Conservation (phyloP, 2,797 vertebrate genomes). For the Galago senegalensis region DNA sequence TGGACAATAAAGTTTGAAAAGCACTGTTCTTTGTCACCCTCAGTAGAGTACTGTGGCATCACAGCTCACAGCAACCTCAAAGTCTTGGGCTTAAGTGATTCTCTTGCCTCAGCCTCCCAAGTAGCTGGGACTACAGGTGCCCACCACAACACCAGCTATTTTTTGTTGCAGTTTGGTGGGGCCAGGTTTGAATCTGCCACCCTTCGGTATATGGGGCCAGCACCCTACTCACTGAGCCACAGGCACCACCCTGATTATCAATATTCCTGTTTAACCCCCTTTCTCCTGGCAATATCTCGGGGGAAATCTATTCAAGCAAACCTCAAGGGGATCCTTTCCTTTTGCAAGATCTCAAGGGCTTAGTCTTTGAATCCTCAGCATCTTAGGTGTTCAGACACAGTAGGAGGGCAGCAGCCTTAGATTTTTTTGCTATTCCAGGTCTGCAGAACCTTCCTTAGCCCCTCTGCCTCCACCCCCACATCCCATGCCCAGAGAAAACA, state of each 20-base stretch:
- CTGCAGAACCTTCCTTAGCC: conserved; percentile 17
- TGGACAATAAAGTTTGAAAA: neutral
- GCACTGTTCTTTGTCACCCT: no score
- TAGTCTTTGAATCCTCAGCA: conserved; percentile 27
- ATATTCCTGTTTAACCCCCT: conserved; percentile 22
- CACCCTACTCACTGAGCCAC: no score
- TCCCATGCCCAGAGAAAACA: neutral
- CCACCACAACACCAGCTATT: no score
- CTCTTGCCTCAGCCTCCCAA: no score
- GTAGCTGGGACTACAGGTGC: no score
- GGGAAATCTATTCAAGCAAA: conserved; percentile 30
- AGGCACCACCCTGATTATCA: neutral
- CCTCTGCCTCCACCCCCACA: neutral
- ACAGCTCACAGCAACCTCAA: no score
- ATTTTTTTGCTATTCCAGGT: neutral
- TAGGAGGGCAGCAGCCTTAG: neutral
- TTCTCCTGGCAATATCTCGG: neutral
- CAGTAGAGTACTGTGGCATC: no score
- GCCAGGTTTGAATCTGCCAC: no score
- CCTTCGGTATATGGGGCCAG: no score
- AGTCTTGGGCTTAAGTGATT: no score
- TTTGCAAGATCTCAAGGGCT: neutral
- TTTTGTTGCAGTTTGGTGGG: no score
- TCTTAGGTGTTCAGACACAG: neutral
- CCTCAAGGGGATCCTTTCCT: neutral